These are phyloP conservation scores for Sylvietta virens DNA, from an alignment of 2,113 vertebrate genomes.

Conservation along the genomic window DNA sequence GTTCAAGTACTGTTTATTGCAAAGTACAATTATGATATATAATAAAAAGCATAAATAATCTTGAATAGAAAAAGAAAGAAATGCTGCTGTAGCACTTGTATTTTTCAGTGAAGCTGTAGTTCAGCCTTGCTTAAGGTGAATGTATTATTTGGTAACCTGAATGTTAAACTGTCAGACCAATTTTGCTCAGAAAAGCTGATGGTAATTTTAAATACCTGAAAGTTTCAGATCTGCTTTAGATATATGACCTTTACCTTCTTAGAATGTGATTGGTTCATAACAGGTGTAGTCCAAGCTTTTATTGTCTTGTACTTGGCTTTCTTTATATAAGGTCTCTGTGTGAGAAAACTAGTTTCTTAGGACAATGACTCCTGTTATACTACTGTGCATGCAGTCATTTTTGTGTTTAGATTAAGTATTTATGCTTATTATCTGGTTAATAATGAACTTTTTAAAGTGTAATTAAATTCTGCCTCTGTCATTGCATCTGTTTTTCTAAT, in stretches of 20 bases:
- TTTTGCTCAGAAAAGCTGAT: background rate
- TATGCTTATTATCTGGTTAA: background rate
- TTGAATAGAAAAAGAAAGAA: background rate
- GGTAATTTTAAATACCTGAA: background rate
- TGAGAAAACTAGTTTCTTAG: background rate
- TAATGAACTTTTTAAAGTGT: background rate
- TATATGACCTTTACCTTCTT: background rate
- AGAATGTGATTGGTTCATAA: background rate
- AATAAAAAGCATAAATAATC: background rate
- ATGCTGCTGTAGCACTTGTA: background rate
- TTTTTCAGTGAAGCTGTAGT: background rate
- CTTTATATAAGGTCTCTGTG: background rate
- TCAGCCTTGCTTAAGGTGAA: background rate
- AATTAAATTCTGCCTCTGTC: background rate
- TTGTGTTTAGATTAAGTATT: background rate
- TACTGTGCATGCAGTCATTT: background rate
- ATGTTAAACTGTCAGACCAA: background rate
- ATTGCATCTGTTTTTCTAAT: background rate
- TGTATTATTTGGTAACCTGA: background rate
- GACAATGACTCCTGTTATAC: background rate
- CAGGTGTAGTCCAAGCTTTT: background rate
- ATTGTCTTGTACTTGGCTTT: background rate
- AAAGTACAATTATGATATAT: background rate
- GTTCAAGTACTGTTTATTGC: background rate
- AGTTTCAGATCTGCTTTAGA: background rate